Conservation (phyloP, 2,113 vertebrate species). For the Notechis scutatus region DNA sequence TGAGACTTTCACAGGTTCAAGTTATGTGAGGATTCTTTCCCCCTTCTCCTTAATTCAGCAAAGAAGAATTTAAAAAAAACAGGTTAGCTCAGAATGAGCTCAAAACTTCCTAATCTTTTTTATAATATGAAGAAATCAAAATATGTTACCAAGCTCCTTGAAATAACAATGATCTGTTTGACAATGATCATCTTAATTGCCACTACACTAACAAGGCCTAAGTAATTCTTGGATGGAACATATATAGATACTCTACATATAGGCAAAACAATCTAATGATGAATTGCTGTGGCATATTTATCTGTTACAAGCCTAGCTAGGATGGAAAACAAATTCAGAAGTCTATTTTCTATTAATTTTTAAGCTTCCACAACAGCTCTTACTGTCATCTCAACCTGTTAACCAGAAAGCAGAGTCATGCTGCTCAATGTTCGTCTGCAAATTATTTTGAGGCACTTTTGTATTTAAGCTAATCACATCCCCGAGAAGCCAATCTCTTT, state of each 20-base stretch:
- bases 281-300: not conserved
- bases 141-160: not conserved
- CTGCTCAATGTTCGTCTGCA: not conserved
- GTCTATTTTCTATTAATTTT: not conserved
- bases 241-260: not conserved
- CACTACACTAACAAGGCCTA: not conserved
- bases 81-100: not conserved
- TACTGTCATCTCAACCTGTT: constrained; percentile 3
- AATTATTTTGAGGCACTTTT: constrained; percentile 25
- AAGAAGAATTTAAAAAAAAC: not conserved
- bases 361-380: not conserved
- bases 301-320: not conserved
- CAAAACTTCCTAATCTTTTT: not conserved
- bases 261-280: not conserved
- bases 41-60: no score
- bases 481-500: constrained; percentile 4
- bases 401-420: not conserved
- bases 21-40: not conserved
- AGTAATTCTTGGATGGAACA: not conserved
- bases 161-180: not conserved
- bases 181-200: not conserved
- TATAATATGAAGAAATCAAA: not conserved
- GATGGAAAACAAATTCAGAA: not conserved
- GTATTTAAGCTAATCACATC: constrained; percentile 28
- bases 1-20: not conserved